These are phyloP conservation scores for Erethizon dorsatum DNA, from an alignment of 2,797 vertebrate genomes.

Conservation along the genomic window DNA sequence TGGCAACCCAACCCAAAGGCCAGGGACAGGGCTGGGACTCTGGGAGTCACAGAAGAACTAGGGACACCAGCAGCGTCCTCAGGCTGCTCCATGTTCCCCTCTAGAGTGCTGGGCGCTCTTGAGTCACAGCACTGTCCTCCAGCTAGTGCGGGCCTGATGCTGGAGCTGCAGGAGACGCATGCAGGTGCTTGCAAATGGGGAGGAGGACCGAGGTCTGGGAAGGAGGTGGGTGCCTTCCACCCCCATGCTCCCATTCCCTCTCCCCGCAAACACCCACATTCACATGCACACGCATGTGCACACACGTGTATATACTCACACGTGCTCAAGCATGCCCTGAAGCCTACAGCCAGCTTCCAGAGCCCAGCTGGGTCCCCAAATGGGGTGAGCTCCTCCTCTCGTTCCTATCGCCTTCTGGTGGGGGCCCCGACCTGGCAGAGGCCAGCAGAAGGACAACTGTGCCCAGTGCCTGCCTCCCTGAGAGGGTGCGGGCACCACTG, in stretches of 20 bases:
- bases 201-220: neutral
- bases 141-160: neutral
- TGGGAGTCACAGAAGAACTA: neutral
- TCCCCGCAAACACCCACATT: neutral
- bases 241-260: neutral
- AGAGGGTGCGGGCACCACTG: slow-evolving; percentile 77
- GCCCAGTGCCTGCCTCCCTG: neutral
- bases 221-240: neutral
- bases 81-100: too few relatives aligned
- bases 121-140: neutral
- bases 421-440: neutral
- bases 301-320: too few relatives aligned
- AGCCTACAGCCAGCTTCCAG: neutral
- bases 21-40: neutral
- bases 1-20: neutral
- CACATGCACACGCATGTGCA: too few relatives aligned
- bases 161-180: fast-evolving
- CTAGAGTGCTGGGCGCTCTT: neutral
- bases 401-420: neutral
- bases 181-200: neutral
- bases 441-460: slow-evolving; percentile 59
- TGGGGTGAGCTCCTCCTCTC: neutral
- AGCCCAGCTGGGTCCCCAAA: neutral
- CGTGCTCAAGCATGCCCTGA: neutral
- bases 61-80: neutral